These are phyloP conservation scores for Falco peregrinus DNA, from an alignment of 2,797 vertebrate species.

Conservation along the genomic window DNA sequence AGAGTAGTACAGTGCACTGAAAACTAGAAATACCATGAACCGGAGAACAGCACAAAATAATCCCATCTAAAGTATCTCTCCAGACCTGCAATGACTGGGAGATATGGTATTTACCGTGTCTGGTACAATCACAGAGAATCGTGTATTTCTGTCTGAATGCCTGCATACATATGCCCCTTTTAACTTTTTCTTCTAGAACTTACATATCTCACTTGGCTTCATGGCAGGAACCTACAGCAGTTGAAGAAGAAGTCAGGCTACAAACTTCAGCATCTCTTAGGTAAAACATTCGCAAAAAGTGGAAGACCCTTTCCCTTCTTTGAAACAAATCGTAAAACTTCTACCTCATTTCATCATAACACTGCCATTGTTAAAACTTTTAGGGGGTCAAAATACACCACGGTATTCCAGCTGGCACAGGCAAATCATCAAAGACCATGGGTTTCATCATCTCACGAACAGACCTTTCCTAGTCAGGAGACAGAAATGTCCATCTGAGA, in stretches of 20 bases:
- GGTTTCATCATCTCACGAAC: background rate
- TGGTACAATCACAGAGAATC: background rate
- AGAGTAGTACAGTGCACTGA: constrained; percentile 7
- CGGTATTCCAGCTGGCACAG: background rate
- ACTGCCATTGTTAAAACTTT: background rate
- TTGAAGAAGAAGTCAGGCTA: background rate
- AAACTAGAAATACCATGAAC: constrained; percentile 26
- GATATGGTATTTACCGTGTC: background rate
- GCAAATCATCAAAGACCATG: background rate
- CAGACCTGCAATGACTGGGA: background rate
- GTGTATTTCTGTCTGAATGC: background rate
- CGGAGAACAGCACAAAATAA: background rate
- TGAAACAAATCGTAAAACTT: background rate
- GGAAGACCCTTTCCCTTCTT: background rate
- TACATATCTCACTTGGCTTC: background rate
- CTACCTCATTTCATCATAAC: background rate
- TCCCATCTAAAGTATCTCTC: background rate
- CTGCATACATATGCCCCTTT: background rate
- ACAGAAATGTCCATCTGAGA: background rate
- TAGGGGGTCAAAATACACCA: background rate
- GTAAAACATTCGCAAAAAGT: background rate
- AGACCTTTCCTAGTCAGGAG: background rate
- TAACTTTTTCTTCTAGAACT: background rate
- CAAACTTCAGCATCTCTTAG: background rate
- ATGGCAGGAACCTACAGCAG: background rate